Conservation (phyloP, 2,888 invertebrate species). For the Drosophila gaucha region DNA sequence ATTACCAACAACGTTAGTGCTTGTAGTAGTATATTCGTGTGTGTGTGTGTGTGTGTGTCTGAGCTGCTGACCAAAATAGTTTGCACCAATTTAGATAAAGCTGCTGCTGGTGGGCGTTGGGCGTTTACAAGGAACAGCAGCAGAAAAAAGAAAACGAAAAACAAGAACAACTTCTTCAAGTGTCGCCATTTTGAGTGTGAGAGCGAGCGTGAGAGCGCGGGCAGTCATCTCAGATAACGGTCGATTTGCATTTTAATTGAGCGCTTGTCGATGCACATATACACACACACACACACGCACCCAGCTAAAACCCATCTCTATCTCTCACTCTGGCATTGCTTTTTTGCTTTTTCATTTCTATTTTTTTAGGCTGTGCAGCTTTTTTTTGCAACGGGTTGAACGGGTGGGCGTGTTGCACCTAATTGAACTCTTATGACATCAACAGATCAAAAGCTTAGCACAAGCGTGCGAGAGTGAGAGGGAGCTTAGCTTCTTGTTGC, state of each 20-base stretch:
- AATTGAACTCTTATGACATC: constrained; percentile 74
- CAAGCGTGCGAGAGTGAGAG: neutral
- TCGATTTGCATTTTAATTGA: constrained; percentile 78
- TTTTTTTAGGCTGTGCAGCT: constrained; percentile 7
- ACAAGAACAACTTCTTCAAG: constrained; percentile 38
- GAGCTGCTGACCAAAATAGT: constrained; percentile 50
- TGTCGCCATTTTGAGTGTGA: constrained; percentile 46
- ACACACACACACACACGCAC: constrained; percentile 12
- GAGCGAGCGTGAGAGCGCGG: constrained; percentile 16
- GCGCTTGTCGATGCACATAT: constrained; percentile 46
- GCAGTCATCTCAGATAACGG: constrained; percentile 44
- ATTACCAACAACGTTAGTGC: constrained; percentile 55
- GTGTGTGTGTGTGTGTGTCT: constrained; percentile 19
- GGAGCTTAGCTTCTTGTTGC: constrained; percentile 29
- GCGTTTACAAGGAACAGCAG: constrained; percentile 6
- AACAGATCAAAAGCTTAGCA: constrained; percentile 46
- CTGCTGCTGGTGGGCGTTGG: constrained; percentile 26
- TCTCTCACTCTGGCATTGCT: constrained; percentile 1
- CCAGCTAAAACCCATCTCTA: constrained; percentile 15
- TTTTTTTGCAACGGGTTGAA: constrained; percentile 30
- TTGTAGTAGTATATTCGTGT: constrained; percentile 11
- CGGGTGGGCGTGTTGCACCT: constrained; percentile 44
- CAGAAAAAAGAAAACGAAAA: constrained; percentile 5
- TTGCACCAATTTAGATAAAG: constrained; percentile 50
- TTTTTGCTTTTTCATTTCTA: neutral